A percentile compares a stretch with the other conserved stretches of the same genome.
Conservation (phyloP, 1,140 invertebrate species). For the Yoshiicerus persimilis region DNA sequence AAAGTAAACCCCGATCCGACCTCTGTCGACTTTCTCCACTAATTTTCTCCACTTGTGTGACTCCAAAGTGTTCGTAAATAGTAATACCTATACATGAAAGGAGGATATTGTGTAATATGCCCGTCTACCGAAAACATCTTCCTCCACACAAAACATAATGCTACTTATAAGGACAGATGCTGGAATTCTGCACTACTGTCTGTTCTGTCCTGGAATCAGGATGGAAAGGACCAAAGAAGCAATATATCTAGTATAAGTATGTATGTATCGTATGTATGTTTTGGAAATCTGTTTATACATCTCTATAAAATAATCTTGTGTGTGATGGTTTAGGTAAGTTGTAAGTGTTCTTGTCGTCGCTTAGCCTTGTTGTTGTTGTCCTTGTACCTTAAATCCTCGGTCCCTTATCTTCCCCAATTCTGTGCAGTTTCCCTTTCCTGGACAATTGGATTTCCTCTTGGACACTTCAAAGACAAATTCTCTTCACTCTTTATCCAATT, state of each 20-base stretch:
- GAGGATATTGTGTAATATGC: not conserved
- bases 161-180: not conserved
- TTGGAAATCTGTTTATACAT: not conserved
- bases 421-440: constrained; percentile 1
- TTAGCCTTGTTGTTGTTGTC: not conserved
- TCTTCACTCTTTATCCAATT: not conserved
- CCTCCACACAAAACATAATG: not conserved
- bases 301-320: not conserved
- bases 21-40: not conserved
- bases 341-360: not conserved
- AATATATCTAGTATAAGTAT: not conserved
- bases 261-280: not conserved
- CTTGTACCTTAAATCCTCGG: not conserved
- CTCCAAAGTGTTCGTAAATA: not conserved
- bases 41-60: not conserved
- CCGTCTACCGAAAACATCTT: not conserved
- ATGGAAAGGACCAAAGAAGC: not conserved
- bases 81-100: not conserved
- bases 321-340: not conserved
- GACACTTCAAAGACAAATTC: not conserved
- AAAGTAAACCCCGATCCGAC: not conserved
- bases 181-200: not conserved
- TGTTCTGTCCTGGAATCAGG: not conserved
- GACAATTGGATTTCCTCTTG: not conserved
- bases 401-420: not conserved